Evolutionary conservation across 2,797 vertebrate species (phyloP), one percentile per base, ranked within the genome.

Genomic region (Merluccius polli): DNA sequence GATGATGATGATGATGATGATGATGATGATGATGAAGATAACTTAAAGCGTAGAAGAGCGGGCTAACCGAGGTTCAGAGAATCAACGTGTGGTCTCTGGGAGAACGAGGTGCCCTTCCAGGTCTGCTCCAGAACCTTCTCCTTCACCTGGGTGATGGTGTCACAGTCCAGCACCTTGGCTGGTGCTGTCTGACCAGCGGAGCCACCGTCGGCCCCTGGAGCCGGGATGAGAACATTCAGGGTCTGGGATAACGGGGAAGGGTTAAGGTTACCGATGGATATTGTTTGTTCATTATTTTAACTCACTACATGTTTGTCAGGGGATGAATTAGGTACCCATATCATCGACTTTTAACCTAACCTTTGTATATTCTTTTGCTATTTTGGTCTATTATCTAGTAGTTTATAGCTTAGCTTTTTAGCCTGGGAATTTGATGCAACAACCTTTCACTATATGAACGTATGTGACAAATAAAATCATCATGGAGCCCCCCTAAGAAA

Each of bases 121-220:
- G 96, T 93, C 88, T 99, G 97, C 77, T 99, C 97, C 52, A 99
- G 89, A 80, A 98, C 95, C 84, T 99, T 99, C 91, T 99, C 97
- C 90, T 98, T 99, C 88, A 98, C 97, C 82, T 99, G 97, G 5
- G 95, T 97, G 91, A 98, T 97, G 87, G 97, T 98, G 90, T 98
- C 97, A 81, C 97, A 98, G 91, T 99, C 97, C 75, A 99, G 86
- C n/a, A 97, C 95, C 87, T 98, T 98, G 0, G 95, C 95, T 0
- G 95, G 95, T 7, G 97, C 91, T 0, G 95, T 94, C 78, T 95
- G 97, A 16, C 90, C 89, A 0, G 79, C 74, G 6, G 82, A 7
- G 21, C 95, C 94, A 76, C 91, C 92, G 32, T 48, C 65, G 71
- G 89, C 87, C 0, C 80, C 87, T 48, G 91, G 92, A 24, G 93